phyloP scores from a whole-genome alignment of 2,888 invertebrate genomes.

The Aphrophora alni region DNA sequence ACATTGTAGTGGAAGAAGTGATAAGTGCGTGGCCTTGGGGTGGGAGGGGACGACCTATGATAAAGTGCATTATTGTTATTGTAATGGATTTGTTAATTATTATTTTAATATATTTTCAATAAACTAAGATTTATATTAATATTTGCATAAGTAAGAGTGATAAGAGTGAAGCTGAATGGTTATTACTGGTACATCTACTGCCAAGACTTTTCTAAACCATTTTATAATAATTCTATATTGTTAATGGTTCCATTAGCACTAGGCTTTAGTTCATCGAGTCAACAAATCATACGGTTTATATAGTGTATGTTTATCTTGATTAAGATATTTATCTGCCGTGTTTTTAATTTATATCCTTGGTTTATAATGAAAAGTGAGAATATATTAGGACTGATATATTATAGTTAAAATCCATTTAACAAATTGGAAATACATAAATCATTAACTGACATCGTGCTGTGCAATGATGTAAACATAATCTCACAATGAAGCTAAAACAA shows the following conservation, averaged over 20 bases:
- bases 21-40: not conserved
- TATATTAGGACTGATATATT: too few relatives aligned
- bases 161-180: not conserved
- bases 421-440: too few relatives aligned
- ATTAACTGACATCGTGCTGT: too few relatives aligned
- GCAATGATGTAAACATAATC: too few relatives aligned
- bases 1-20: not conserved
- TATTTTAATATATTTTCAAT: constrained; percentile 30
- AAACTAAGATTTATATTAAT: constrained; percentile 26
- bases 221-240: constrained; percentile 9
- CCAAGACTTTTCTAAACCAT: constrained; percentile 2
- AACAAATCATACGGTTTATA: too few relatives aligned
- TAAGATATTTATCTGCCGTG: too few relatives aligned
- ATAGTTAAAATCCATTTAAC: too few relatives aligned
- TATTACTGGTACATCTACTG: not conserved
- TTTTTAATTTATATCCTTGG: too few relatives aligned
- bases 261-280: not conserved
- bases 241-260: not conserved
- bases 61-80: constrained; percentile 46
- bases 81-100: constrained; percentile 34
- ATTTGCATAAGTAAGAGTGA: constrained; percentile 12
- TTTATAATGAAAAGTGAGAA: too few relatives aligned
- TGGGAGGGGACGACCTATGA: constrained; percentile 17
- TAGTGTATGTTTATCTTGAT: too few relatives aligned
- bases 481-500: too few relatives aligned